A percentile compares a stretch with the other conserved stretches of the same genome.
Conservation (phyloP, 2,113 vertebrate genomes). For the Phyllostomus discolor region DNA sequence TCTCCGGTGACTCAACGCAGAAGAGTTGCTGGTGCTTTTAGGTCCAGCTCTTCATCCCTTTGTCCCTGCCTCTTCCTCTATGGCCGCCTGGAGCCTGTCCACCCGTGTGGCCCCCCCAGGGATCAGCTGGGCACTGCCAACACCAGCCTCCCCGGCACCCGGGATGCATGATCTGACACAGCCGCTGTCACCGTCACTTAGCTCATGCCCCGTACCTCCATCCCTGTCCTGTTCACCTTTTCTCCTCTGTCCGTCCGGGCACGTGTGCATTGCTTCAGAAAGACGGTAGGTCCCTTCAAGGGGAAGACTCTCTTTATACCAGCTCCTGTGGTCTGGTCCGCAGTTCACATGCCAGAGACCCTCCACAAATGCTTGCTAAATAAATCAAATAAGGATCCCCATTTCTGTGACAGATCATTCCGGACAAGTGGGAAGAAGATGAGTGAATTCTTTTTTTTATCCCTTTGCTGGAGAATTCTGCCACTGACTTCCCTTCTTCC, state of each 20-base stretch:
- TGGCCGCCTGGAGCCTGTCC: neutral
- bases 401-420: neutral
- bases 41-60: neutral
- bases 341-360: neutral
- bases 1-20: neutral
- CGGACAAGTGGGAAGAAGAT: neutral
- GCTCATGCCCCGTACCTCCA: fast-evolving
- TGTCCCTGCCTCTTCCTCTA: neutral
- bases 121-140: fast-evolving
- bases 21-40: neutral
- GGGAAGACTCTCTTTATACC: neutral
- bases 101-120: too few species aligned
- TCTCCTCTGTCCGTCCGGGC: neutral
- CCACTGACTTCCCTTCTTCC: neutral
- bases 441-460: neutral
- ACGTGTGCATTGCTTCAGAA: neutral
- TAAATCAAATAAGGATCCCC: neutral
- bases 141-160: neutral
- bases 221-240: neutral
- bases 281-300: neutral
- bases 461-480: neutral
- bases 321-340: neutral
- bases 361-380: conserved; percentile 41
- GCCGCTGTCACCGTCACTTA: neutral
- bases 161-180: neutral